Conservation (phyloP, 2,797 vertebrate species). For the Aulostomus chinensis region DNA sequence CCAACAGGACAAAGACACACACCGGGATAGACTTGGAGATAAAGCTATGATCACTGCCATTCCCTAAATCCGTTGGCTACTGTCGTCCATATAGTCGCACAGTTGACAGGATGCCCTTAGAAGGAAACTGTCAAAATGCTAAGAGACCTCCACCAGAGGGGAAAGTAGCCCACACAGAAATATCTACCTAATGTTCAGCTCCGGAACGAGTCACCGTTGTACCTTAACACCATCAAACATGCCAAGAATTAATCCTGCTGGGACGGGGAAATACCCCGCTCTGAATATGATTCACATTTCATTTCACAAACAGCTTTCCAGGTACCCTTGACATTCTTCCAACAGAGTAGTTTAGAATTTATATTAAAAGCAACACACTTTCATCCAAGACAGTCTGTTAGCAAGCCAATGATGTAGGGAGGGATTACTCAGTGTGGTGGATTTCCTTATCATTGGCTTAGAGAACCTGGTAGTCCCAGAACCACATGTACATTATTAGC, state of each 20-base stretch:
- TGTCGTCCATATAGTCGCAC: too few relatives aligned
- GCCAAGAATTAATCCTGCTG: too few relatives aligned
- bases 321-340: constrained; percentile 60
- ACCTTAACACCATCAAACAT: too few relatives aligned
- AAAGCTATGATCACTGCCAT: too few relatives aligned
- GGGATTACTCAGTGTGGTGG: constrained; percentile 12
- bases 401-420: constrained; percentile 2
- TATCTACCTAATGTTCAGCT: too few relatives aligned
- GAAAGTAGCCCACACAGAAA: too few relatives aligned
- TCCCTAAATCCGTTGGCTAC: too few relatives aligned
- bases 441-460: constrained; percentile 34
- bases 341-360: constrained; percentile 44
- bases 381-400: constrained; percentile 18
- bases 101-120: too few relatives aligned
- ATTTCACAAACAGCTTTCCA: constrained; percentile 59
- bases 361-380: constrained; percentile 32
- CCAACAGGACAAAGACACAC: constrained; percentile 26
- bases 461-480: constrained; percentile 7
- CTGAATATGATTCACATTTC: constrained; percentile 54
- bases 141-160: too few relatives aligned
- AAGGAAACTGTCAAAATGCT: too few relatives aligned
- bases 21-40: too few relatives aligned
- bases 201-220: too few relatives aligned
- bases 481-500: constrained; percentile 8
- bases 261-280: constrained; percentile 35